Evolutionary conservation across 1,140 invertebrate species (phyloP).

Genomic region (Conopomorpha cramerella): DNA sequence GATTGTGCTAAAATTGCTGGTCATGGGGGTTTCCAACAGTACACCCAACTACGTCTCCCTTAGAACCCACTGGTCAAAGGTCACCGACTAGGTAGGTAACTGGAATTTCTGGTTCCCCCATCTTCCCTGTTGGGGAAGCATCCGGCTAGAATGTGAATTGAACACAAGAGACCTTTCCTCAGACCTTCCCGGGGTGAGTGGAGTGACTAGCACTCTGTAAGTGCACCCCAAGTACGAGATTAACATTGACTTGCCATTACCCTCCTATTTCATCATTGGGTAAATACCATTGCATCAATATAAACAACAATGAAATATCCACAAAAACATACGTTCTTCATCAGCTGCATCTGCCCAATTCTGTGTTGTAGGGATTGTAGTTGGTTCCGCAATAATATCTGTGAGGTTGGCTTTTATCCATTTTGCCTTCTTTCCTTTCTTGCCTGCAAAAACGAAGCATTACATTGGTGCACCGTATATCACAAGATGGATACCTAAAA

Average conservation of each 20-base stretch:
- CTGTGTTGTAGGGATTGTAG: constrained; percentile 41
- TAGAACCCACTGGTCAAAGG: constrained; percentile 17
- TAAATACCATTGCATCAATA: constrained; percentile 7
- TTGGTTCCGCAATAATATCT: constrained; percentile 52
- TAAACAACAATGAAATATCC: constrained; percentile 8
- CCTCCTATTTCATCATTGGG: constrained; percentile 51
- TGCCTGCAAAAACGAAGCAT: constrained; percentile 34
- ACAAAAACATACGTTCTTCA: constrained; percentile 53
- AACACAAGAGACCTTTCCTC: constrained; percentile 48
- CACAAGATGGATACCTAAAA: constrained; percentile 2
- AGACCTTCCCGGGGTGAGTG: constrained; percentile 57
- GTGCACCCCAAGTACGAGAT: constrained; percentile 60
- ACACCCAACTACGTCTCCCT: constrained; percentile 21
- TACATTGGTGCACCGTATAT: too few species aligned
- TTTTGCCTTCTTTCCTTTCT: constrained; percentile 60
- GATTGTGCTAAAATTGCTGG: constrained; percentile 57
- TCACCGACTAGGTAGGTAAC: constrained; percentile 28
- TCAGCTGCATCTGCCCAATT: constrained; percentile 53
- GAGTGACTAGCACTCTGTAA: constrained; percentile 40
- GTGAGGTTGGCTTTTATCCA: constrained; percentile 52
- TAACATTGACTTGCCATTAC: constrained; percentile 52
- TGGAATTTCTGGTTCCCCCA: constrained; percentile 55
- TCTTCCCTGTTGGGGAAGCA: constrained; percentile 43
- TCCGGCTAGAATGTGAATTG: constrained; percentile 55
- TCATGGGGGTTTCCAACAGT: constrained; percentile 54